Evolutionary conservation across 1,140 invertebrate genomes (phyloP), one percentile per base, ranked within the genome.

Genomic region (Palaemon carinicauda): DNA sequence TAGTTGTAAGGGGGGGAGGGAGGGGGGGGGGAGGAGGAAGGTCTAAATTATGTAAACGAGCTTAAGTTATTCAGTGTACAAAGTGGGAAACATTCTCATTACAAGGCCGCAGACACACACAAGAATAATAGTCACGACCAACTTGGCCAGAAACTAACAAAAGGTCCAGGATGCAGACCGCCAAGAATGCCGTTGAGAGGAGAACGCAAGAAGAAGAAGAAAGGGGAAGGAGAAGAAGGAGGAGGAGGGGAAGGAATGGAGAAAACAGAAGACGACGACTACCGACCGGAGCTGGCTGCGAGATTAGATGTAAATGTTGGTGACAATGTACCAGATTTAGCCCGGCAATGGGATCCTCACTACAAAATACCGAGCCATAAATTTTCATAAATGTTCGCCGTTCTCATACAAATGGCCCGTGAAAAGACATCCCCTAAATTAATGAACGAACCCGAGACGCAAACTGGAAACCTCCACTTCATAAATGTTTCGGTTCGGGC

Each of bases 21-120:
- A 19, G n/a, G 56, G 27, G 27, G 10, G n/a, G 27, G 56, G 73
- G 75, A 53, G 69, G 77, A 71, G 53, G 53, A 56, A 31, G 31
- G 54, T 71, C 41, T 80, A 33, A 85, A 85, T 85, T 85, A 85
- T 85, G 83, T 79, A 85, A 85, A 85, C 75, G 56, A 85, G 75
- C 41, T 71, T 27, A 27, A 78, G 60, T 79, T 79, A 71, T 79
- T 85, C 83, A 79, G 60, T 79, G 56, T 71, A 85, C 83, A 79
- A 85, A 80, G 56, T 53, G 41, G 83, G 74, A 78, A 85, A 78
- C 83, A 85, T 79, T 79, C 56, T 85, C 75, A 85, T 79, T 85
- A 85, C 83, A 71, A 80, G 52, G 56, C 51, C 50, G 74, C 56
- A 73, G 83, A 71, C 75, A 79, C 60, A 31, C 10, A n/a, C 17